A percentile compares a stretch with the other conserved stretches of the same genome.
phyloP scores from a whole-genome alignment of 2,888 invertebrate genomes.

The Argyresthia albistria region DNA sequence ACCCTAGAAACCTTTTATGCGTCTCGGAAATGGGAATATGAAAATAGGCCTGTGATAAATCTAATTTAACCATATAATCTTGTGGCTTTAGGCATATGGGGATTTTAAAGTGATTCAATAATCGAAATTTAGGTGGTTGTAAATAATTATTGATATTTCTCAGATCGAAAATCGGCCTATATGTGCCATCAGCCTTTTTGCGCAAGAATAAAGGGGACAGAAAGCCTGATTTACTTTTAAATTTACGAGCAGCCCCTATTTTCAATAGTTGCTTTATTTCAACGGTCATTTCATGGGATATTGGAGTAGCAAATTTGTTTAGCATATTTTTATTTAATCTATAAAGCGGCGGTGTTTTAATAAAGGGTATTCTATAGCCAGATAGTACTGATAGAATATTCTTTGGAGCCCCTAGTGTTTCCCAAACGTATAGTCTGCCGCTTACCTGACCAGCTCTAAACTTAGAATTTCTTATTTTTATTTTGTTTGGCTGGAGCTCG shows the following conservation, averaged over 20 bases:
- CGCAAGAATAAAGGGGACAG: neutral
- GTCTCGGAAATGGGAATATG: neutral
- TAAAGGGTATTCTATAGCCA: slow-evolving; percentile 1
- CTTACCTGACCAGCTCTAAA: neutral
- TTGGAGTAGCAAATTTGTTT: neutral
- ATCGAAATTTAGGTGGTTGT: neutral
- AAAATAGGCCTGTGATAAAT: no score
- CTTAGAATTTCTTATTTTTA: no score
- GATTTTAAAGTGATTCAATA: neutral
- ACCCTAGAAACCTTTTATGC: neutral
- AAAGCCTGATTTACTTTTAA: neutral
- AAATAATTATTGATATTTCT: neutral
- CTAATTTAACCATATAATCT: slow-evolving; percentile 4
- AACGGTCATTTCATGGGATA: neutral
- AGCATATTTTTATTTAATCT: neutral
- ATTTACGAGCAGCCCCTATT: neutral
- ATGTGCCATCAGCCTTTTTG: neutral
- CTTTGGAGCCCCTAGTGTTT: neutral
- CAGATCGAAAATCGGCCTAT: neutral
- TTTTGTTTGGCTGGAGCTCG: neutral
- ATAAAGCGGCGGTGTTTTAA: neutral
- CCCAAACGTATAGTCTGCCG: neutral
- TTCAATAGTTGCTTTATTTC: neutral
- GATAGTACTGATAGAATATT: no score
- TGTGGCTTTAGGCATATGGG: neutral